Conservation (phyloP, 2,797 vertebrate species). For the Somateria mollissima region DNA sequence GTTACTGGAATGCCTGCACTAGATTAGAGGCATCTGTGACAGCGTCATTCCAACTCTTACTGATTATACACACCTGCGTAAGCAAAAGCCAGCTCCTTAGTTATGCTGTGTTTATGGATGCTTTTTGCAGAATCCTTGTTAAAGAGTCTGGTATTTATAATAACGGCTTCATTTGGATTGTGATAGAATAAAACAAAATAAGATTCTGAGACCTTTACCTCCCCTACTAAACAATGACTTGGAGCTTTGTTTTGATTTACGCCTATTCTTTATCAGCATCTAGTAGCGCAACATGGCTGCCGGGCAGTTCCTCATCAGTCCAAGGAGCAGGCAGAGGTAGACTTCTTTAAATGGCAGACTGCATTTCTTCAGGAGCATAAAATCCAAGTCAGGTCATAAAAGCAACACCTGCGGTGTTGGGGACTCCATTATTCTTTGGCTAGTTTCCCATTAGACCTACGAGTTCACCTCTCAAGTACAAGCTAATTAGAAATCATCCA, state of each 20-base stretch:
- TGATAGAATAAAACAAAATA: background rate
- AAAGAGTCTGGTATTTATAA: background rate
- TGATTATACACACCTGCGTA: background rate
- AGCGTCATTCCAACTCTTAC: background rate
- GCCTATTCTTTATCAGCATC: background rate
- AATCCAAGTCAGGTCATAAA: background rate
- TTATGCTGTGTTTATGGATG: background rate
- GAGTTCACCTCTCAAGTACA: slow-evolving; percentile 49
- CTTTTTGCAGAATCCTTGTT: background rate
- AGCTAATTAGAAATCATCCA: slow-evolving; percentile 58
- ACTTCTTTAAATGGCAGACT: background rate
- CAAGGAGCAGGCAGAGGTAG: background rate
- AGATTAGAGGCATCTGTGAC: background rate
- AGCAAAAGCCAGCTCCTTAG: background rate
- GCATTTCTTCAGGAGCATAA: background rate
- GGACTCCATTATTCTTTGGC: background rate
- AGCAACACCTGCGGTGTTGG: background rate
- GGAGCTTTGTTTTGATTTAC: background rate
- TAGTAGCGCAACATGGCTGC: background rate
- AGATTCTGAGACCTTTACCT: background rate
- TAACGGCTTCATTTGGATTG: background rate
- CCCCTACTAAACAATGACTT: background rate
- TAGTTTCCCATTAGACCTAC: slow-evolving; percentile 1
- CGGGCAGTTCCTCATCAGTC: background rate
- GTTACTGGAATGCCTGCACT: background rate